Conservation (phyloP, 2,113 vertebrate species). For the Oxyura jamaicensis region DNA sequence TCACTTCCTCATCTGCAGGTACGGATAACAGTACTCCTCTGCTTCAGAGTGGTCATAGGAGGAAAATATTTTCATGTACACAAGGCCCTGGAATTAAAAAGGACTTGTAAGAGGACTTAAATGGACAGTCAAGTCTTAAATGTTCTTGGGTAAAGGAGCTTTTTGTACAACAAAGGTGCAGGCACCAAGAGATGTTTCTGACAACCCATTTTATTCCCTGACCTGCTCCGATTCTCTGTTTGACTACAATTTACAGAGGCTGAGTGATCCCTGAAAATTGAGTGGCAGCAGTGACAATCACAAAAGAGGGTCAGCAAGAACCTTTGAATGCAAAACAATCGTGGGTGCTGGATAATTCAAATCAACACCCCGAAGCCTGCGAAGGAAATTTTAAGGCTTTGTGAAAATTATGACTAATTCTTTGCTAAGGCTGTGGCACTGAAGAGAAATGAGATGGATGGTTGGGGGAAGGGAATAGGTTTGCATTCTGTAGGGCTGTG, state of each 20-base stretch:
- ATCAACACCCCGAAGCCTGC: not conserved
- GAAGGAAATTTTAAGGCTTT: constrained; percentile 45
- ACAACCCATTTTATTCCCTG: not conserved
- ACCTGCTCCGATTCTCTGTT: not conserved
- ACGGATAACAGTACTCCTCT: not conserved
- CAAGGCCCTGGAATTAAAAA: not conserved
- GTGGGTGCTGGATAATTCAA: constrained; percentile 14
- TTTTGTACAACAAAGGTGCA: not conserved
- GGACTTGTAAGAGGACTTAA: not conserved
- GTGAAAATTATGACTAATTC: constrained; percentile 48
- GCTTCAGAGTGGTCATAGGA: not conserved
- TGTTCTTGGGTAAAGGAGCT: not conserved
- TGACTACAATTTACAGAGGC: not conserved
- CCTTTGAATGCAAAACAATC: not conserved
- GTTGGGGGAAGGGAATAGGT: constrained; percentile 35
- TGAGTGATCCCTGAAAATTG: not conserved
- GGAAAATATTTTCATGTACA: not conserved
- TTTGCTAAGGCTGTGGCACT: constrained; percentile 34
- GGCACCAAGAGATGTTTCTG: not conserved
- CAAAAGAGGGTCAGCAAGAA: constrained; percentile 11
- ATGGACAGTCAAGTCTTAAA: not conserved
- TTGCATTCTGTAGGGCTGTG: constrained; percentile 55
- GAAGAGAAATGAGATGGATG: not conserved
- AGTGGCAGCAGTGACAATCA: not conserved
- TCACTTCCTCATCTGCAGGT: not conserved